Evolutionary conservation across 2,797 vertebrate genomes (phyloP), one percentile per base, ranked within the genome.

Genomic region (Coregonus ussuriensis): DNA sequence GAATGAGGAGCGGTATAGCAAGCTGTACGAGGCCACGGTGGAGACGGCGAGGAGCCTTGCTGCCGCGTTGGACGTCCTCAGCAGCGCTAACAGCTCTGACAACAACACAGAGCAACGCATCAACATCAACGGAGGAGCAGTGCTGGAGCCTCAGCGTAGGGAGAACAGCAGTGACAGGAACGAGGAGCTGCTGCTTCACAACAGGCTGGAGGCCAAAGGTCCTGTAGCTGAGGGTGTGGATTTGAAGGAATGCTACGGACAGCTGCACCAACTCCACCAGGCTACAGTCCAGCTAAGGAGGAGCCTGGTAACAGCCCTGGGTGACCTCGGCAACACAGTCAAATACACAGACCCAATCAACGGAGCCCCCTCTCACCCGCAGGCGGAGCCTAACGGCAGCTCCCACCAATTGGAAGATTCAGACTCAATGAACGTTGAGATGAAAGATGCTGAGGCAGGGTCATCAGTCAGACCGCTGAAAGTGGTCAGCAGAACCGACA

Each of bases 31-130:
- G 91, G 97, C 97, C 88, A 98, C 97, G 74, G 95, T 96, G 70
- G 97, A 98, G 93, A 99, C 98, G 15, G 97, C 97, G 0, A 96
- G 96, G 90, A 99, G 95, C 91, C 94, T 99, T 90, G 96, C 93
- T 77, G 96, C 96, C 81, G 97, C 98, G 88, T 91, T 99, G 81
- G 96, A 97, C 82, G 95, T 99, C 86, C 89, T 98, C 72, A 97
- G 96, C 86, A 94, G 91, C 54, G 93, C 95, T 15, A 87, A 75
- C 68, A 81, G 74, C 71, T 69, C 75, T 65, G 82, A 88, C 35
- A 81, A 82, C 74, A 77, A 76, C n/a, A n/a, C 75, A 47, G 83
- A 71, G 14, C 14, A 21, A 29, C 21, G 3, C 21, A 56, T 56
- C 5, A 56, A 56, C 33, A 72, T 65, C 29, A 84, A 80, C 72